Evolutionary conservation across 2,888 invertebrate species (phyloP), one percentile per base, ranked within the genome.

Genomic region (Parnassius glacialis): DNA sequence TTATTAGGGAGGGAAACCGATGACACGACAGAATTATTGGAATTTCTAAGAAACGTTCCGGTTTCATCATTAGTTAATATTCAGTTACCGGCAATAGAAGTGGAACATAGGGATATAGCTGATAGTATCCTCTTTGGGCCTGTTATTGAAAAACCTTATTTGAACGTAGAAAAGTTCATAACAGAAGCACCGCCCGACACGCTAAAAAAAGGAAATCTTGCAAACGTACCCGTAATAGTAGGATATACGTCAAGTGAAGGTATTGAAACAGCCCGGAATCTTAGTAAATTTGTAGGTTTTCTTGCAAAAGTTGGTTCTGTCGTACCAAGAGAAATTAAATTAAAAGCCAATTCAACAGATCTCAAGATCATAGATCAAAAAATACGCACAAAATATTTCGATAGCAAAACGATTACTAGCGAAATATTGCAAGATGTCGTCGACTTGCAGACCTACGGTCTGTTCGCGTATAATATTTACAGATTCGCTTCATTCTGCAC

Each of bases 221-320:
- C 81, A 10, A 79, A 85, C 62, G 81, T 91, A 1, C 89, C 92
- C 13, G 61, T 90, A 55, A 85, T 92, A 64, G 66, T 89, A 50
- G 92, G 92, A 43, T 89, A 83, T 66, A 88, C 84, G 10, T 88
- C 89, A 2, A 86, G 83, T 0, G 92, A 92, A 67, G 92, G 92
- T 10, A 87, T 91, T 54, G 88, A 91, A 79, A 77, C 88, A 67
- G 81, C 81, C 43, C 79, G 83, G 70, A 80, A 82, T 65, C 73
- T 87, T 25, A 66, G 78, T 13, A 41, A 71, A 41, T 74, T 79
- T 45, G 52, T 76, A 11, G 67, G 70, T 11, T 76, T 78, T 64
- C 68, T 87, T 45, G 68, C 75, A 3, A 74, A 55, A 52, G 65
- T 70, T 3, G 89, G 88, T 2, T 75, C 79, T 41, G 78, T 88